Conservation (phyloP, 2,797 vertebrate genomes). For the Hybognathus amarus region DNA sequence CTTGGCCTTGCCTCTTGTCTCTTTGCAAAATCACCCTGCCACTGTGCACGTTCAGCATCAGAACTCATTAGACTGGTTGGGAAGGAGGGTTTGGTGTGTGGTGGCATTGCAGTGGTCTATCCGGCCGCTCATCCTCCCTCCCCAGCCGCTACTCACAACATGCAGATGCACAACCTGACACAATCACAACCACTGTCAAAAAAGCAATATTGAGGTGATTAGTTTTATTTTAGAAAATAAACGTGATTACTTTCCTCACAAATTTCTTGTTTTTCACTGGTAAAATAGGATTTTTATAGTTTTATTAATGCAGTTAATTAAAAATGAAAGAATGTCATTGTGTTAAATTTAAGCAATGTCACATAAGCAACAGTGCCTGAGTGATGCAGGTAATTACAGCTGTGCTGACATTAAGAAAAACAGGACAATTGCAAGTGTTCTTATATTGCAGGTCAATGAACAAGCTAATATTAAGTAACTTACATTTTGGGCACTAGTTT, state of each 20-base stretch:
- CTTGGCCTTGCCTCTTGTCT: constrained; percentile 51
- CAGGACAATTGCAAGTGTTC: background rate
- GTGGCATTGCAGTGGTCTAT: too few relatives aligned
- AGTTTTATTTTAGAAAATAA: too few relatives aligned
- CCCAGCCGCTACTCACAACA: too few relatives aligned
- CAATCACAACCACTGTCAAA: too few relatives aligned
- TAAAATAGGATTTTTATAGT: background rate
- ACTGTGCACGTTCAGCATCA: constrained; percentile 50
- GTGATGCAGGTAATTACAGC: background rate
- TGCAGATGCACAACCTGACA: too few relatives aligned
- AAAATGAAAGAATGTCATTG: constrained; percentile 1
- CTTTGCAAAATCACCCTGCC: constrained; percentile 58
- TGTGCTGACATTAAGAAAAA: background rate
- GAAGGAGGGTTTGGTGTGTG: constrained; percentile 30
- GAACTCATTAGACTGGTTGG: constrained; percentile 42
- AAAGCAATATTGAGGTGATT: too few relatives aligned
- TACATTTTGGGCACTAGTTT: too few relatives aligned
- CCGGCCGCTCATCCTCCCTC: too few relatives aligned
- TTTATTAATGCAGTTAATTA: background rate
- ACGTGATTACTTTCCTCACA: too few relatives aligned
- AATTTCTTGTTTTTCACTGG: too few relatives aligned
- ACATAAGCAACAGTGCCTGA: constrained; percentile 3
- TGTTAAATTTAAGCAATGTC: constrained; percentile 3
- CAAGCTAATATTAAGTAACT: background rate
- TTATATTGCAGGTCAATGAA: background rate